Evolutionary conservation across 2,797 vertebrate species (phyloP).

Genomic region (Halcyon chelicuti): DNA sequence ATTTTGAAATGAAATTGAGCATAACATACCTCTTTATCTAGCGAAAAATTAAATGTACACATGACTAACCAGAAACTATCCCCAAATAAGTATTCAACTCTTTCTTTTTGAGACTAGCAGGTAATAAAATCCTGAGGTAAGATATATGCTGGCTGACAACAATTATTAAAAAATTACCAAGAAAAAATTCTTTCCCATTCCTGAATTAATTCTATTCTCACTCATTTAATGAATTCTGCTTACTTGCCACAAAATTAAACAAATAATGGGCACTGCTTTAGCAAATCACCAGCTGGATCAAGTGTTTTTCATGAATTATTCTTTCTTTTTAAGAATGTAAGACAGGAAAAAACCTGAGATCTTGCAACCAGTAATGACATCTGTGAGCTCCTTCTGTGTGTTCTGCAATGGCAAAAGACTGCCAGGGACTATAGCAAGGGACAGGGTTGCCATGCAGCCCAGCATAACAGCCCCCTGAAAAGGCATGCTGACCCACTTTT

Average conservation of each 20-base stretch:
- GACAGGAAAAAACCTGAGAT: background rate
- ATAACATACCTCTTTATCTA: background rate
- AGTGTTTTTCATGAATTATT: constrained; percentile 13
- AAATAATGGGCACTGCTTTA: background rate
- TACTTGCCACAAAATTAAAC: constrained; percentile 32
- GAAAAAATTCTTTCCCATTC: background rate
- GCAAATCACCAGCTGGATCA: background rate
- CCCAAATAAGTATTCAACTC: background rate
- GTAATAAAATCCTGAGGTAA: background rate
- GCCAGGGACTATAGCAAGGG: background rate
- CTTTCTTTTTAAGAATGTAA: constrained; percentile 19
- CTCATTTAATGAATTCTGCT: background rate
- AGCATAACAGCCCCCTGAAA: constrained; percentile 31
- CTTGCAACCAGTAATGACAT: background rate
- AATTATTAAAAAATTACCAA: background rate
- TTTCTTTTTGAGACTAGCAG: background rate
- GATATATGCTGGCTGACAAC: background rate
- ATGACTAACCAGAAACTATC: background rate
- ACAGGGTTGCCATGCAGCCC: constrained; percentile 22
- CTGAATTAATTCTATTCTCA: background rate
- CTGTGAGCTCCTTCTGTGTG: background rate
- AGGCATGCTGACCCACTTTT: constrained; percentile 54
- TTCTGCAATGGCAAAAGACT: background rate
- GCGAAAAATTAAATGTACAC: background rate
- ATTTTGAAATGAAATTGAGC: background rate